These are phyloP conservation scores for Oreortyx pictus DNA, from an alignment of 2,797 vertebrate species.

Conservation along the genomic window DNA sequence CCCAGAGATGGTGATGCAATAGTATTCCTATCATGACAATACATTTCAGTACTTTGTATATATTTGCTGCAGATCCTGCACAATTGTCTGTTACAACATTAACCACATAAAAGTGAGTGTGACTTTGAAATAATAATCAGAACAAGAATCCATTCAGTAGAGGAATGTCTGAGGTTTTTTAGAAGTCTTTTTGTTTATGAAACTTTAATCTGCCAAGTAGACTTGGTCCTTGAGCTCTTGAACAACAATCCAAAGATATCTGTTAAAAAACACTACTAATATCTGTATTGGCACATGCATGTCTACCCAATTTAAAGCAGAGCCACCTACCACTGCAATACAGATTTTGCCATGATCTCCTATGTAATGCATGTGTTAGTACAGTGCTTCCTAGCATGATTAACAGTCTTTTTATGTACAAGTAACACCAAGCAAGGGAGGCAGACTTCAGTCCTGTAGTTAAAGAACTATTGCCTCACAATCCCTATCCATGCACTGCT, in stretches of 20 bases:
- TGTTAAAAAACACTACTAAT: not conserved
- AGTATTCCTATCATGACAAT: not conserved
- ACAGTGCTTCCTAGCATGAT: not conserved
- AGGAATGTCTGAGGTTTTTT: slow-evolving; percentile 42
- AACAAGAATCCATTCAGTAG: slow-evolving; percentile 38
- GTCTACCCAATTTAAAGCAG: not conserved
- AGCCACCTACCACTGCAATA: not conserved
- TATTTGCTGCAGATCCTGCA: slow-evolving; percentile 3
- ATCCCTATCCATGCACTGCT: slow-evolving; percentile 29
- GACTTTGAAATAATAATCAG: not conserved
- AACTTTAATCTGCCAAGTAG: slow-evolving; percentile 8
- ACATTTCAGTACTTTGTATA: not conserved
- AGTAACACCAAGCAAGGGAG: not conserved
- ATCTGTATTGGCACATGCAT: not conserved
- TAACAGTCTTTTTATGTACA: not conserved
- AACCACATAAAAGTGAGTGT: not conserved
- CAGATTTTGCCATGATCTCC: not conserved
- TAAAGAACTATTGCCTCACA: not conserved
- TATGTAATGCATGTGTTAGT: not conserved
- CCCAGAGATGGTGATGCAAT: not conserved
- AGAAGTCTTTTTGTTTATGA: not conserved
- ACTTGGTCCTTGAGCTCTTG: not conserved
- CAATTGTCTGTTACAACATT: not conserved
- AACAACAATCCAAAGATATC: not conserved
- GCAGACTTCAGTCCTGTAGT: not conserved